Evolutionary conservation across 2,113 vertebrate species (phyloP).

Genomic region (Raja brachyura): DNA sequence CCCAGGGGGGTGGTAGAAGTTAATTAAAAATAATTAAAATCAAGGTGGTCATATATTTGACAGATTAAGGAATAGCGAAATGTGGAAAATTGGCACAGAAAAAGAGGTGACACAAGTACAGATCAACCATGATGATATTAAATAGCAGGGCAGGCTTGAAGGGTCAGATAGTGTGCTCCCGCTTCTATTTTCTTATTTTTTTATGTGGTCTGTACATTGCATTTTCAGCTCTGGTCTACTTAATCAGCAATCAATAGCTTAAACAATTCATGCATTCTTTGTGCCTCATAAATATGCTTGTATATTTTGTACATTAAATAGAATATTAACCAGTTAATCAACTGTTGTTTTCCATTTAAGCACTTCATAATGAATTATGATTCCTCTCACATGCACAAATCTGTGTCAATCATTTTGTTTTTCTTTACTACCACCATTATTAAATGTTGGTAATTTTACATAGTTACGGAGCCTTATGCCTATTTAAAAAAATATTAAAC

Average conservation of each 20-base stretch:
- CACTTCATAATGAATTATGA: neutral
- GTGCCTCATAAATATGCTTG: neutral
- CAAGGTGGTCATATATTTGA: no score
- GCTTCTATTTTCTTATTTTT: no score
- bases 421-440: neutral
- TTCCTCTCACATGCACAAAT: neutral
- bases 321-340: neutral
- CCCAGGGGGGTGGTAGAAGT: no score
- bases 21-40: no score
- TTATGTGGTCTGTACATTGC: neutral
- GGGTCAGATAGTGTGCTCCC: no score
- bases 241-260: neutral
- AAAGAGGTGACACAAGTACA: no score
- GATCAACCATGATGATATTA: no score
- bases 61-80: no score
- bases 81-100: no score
- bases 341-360: neutral
- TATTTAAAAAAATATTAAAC: neutral
- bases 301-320: neutral
- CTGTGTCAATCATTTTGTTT: neutral
- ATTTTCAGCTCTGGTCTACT: neutral
- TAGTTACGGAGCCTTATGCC: neutral
- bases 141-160: no score
- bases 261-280: neutral
- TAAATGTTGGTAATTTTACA: neutral